Percentiles rank a stretch among this genome's conserved stretches.
Conservation (phyloP, 2,888 invertebrate genomes). For the Schizaphis graminum region DNA sequence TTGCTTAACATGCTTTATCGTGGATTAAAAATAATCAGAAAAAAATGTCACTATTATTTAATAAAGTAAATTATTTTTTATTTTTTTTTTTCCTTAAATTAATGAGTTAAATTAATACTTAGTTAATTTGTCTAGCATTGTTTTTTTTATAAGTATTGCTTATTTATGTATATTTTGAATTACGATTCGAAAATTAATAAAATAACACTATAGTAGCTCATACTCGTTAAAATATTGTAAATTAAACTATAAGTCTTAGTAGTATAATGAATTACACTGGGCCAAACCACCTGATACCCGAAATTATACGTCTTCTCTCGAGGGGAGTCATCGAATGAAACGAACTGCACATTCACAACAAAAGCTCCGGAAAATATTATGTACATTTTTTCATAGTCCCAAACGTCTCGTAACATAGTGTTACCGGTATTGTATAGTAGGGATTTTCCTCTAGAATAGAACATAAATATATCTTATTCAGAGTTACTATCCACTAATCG, state of each 20-base stretch:
- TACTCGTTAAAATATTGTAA: not conserved
- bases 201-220: not conserved
- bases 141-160: not conserved
- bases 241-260: conserved; percentile 26
- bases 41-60: not conserved
- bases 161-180: not conserved
- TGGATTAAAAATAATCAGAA: not conserved
- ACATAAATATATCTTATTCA: conserved; percentile 11
- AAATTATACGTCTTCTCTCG: conserved; percentile 13
- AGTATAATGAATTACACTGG: not conserved
- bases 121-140: not conserved
- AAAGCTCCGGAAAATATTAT: conserved; percentile 10
- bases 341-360: not conserved
- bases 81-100: not conserved
- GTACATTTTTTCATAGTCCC: conserved; percentile 33
- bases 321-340: not conserved
- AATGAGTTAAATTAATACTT: not conserved
- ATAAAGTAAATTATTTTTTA: not conserved
- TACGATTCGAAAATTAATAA: not conserved
- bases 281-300: conserved; percentile 35
- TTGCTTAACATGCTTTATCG: not conserved
- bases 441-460: conserved; percentile 29
- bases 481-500: not conserved
- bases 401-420: conserved; percentile 46
- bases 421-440: not conserved